phyloP scores from a whole-genome alignment of 1,140 invertebrate species.

The Pissodes strobi region DNA sequence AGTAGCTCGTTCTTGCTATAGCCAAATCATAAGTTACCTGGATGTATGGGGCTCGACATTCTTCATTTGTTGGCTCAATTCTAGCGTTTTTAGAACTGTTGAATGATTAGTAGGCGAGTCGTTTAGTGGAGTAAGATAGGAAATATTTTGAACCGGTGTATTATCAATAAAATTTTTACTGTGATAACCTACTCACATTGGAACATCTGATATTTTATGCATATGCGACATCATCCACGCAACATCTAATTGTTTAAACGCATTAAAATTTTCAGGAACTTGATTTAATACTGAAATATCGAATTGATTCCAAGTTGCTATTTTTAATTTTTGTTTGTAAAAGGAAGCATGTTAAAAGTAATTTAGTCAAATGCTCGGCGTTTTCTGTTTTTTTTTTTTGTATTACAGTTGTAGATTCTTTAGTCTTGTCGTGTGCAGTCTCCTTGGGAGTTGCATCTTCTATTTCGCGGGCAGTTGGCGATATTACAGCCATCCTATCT shows the following conservation, averaged over 20 bases:
- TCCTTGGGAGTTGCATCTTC: not conserved
- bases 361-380: slow-evolving; percentile 22
- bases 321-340: slow-evolving; percentile 24
- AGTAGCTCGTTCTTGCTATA: slow-evolving; percentile 51
- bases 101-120: slow-evolving; percentile 24
- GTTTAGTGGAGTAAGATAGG: no score
- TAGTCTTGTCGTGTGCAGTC: not conserved
- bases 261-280: slow-evolving; percentile 36
- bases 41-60: slow-evolving; percentile 21
- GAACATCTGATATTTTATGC: no score
- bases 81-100: slow-evolving; percentile 39
- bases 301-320: slow-evolving; percentile 29
- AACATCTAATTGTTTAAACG: slow-evolving; percentile 6
- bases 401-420: slow-evolving; percentile 9
- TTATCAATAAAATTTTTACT: slow-evolving; percentile 27
- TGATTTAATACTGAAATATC: slow-evolving; percentile 17
- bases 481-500: not conserved
- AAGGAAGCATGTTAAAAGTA: slow-evolving; percentile 15
- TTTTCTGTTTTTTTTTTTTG: slow-evolving; percentile 16
- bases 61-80: slow-evolving; percentile 19
- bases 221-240: no score
- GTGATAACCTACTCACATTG: slow-evolving; percentile 50
- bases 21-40: slow-evolving; percentile 53
- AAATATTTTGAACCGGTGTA: slow-evolving; percentile 31
- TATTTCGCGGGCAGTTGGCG: not conserved